Evolutionary conservation across 2,797 vertebrate species (phyloP).

Genomic region (Gymnoscopelus braueri): DNA sequence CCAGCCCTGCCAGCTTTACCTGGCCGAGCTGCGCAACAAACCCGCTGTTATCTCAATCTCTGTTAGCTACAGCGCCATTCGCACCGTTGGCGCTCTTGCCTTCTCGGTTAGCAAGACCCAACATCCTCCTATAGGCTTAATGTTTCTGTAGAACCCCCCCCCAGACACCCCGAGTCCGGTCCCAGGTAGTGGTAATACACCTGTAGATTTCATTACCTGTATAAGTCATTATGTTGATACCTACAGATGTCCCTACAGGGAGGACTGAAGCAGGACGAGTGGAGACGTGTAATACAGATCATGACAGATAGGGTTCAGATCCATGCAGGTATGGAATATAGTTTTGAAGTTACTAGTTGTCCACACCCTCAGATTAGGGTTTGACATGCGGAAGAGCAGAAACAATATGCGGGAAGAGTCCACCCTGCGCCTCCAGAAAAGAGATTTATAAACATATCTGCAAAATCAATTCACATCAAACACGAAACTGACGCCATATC

Average conservation of each 20-base stretch:
- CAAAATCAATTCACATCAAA: constrained; percentile 45
- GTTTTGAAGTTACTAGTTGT: background rate
- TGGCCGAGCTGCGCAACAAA: background rate
- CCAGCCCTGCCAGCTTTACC: constrained; percentile 32
- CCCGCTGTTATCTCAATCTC: constrained; percentile 21
- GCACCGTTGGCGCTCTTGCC: background rate
- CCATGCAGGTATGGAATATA: background rate
- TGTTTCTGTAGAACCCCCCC: background rate
- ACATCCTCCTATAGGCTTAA: background rate
- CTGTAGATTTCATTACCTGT: background rate
- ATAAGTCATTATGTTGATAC: background rate
- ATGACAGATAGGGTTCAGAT: background rate
- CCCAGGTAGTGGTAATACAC: too few species aligned
- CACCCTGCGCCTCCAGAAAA: background rate
- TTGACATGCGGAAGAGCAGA: background rate
- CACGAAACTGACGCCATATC: constrained; percentile 14
- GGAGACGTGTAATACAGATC: background rate
- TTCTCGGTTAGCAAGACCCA: background rate
- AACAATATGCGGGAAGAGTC: constrained; percentile 1
- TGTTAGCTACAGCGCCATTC: constrained; percentile 18
- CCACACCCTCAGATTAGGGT: background rate
- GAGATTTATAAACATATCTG: constrained; percentile 31
- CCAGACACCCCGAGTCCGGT: too few species aligned
- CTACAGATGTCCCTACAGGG: background rate
- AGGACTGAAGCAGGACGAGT: background rate